Evolutionary conservation across 1,140 invertebrate genomes (phyloP).

Genomic region (Chlorops oryzae): DNA sequence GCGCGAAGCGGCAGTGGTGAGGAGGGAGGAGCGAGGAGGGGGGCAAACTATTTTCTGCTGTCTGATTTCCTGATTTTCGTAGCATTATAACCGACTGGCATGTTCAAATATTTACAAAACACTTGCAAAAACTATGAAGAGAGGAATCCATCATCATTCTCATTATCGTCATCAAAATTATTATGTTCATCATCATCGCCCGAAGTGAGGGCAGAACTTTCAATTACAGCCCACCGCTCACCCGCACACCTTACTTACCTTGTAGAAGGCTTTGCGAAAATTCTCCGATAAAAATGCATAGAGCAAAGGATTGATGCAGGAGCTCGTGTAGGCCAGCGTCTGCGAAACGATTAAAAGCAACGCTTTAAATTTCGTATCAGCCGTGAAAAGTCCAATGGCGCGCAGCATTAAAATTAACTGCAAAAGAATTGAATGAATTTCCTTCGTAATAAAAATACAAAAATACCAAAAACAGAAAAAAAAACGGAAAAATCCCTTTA

Average conservation of each 20-base stretch:
- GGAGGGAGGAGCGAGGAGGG: no score
- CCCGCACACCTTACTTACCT: conserved; percentile 29
- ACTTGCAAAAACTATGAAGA: no score
- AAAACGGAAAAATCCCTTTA: background rate
- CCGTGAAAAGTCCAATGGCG: conserved; percentile 62
- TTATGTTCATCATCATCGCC: background rate
- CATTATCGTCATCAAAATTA: no score
- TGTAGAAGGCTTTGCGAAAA: conserved; percentile 46
- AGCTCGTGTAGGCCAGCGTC: conserved; percentile 88
- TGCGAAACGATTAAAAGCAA: conserved; percentile 76
- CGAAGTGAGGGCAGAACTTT: background rate
- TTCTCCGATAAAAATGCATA: conserved; percentile 51
- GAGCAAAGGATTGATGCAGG: conserved; percentile 89
- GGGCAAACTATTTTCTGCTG: no score
- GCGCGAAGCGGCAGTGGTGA: no score
- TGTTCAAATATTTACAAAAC: background rate
- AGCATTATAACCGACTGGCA: no score
- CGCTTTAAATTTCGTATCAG: conserved; percentile 53
- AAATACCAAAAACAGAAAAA: background rate
- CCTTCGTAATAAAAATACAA: background rate
- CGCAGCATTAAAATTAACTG: conserved; percentile 75
- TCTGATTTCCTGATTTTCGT: background rate
- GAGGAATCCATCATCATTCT: no score
- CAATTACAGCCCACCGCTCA: no score
- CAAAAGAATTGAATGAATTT: no score